phyloP scores from a whole-genome alignment of 1,140 invertebrate species.

The Apocrypta bakeri region DNA sequence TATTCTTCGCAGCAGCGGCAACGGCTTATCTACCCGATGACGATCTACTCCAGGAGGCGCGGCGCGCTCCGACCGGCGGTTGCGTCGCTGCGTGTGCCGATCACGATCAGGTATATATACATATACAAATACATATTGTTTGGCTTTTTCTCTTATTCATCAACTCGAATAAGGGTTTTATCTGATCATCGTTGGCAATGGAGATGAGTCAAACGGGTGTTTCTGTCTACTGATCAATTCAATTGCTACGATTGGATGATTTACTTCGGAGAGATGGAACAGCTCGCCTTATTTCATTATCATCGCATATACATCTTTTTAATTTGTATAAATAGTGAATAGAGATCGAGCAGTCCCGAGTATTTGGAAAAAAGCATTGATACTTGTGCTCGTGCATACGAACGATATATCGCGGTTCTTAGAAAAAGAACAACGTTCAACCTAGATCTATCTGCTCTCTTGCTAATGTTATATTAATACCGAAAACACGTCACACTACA shows the following conservation, averaged over 20 bases:
- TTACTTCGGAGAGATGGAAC: background rate
- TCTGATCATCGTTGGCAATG: background rate
- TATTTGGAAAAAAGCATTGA: background rate
- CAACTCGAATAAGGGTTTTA: background rate
- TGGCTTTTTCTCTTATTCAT: too few relatives aligned
- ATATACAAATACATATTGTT: too few relatives aligned
- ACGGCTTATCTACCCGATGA: background rate
- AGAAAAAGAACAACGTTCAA: background rate
- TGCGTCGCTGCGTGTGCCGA: background rate
- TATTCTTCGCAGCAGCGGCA: background rate
- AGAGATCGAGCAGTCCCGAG: too few relatives aligned
- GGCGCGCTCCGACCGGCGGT: background rate
- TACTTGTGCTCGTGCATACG: background rate
- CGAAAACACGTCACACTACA: background rate
- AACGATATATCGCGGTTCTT: background rate
- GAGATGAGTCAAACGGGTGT: background rate
- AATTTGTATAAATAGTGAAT: background rate
- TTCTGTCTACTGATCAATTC: conserved; percentile 11
- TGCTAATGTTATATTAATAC: background rate
- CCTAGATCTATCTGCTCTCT: background rate
- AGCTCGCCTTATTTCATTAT: background rate
- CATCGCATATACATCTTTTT: background rate
- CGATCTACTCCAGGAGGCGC: background rate
- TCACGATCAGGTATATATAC: background rate
- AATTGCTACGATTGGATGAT: conserved; percentile 22